A percentile compares a stretch with the other conserved stretches of the same genome.
Conservation (phyloP, 2,888 invertebrate genomes). For the Chrysomela aeneicollis region DNA sequence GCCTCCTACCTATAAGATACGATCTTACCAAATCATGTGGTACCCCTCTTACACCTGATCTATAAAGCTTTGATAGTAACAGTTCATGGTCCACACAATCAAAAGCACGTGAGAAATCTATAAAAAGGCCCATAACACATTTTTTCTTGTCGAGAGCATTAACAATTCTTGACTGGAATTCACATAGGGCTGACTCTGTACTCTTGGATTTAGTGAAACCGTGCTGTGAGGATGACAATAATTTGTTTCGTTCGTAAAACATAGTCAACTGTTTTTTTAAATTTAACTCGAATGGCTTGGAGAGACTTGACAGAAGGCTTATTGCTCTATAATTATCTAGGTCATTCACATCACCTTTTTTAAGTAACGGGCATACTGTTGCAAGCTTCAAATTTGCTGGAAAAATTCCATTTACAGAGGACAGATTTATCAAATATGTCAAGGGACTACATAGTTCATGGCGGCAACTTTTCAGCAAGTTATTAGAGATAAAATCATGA, state of each 20-base stretch:
- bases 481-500: not conserved
- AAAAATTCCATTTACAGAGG: not conserved
- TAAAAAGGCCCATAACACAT: not conserved
- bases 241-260: not conserved
- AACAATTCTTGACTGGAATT: not conserved
- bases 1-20: not conserved
- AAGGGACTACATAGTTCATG: not conserved
- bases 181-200: not conserved
- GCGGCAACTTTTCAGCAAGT: not conserved
- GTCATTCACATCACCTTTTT: not conserved
- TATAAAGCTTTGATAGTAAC: not conserved
- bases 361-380: not conserved
- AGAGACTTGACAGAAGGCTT: not conserved
- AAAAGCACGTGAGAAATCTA: not conserved
- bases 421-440: not conserved
- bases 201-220: not conserved
- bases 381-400: conserved; percentile 1
- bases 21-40: not conserved
- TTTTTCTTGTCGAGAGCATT: not conserved
- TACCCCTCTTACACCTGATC: not conserved
- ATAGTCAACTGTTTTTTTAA: not conserved
- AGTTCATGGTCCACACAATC: not conserved
- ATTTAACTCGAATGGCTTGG: not conserved
- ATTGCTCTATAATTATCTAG: not conserved
- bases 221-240: not conserved